Evolutionary conservation across 1,140 invertebrate genomes (phyloP), one percentile per base, ranked within the genome.

Genomic region (Trigoniulus corallinus): DNA sequence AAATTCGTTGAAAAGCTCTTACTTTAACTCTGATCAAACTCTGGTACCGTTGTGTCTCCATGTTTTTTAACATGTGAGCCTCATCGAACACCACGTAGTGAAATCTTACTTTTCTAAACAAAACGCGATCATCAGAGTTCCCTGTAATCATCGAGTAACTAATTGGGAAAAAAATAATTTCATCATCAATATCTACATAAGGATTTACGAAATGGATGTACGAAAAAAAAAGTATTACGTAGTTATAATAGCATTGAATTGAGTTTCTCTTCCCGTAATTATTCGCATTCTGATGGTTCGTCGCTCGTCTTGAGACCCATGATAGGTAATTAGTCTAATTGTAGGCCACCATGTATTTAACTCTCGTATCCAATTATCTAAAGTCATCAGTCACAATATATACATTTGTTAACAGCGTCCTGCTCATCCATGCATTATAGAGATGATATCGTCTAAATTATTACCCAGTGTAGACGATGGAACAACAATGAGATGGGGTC

Each of bases 31-130:
- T 81, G 58, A 92, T 81, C 13, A 97, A 71, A 64, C 85, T 83
- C 58, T 88, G 79, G 61, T 91, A 98, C 59, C 92, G 72, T 53
- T 82, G 76, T 3, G 89, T 89, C 34, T 80, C 79, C 88, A 96
- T 96, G 65, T 96, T 97, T 66, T 97, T 96, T 4, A 97, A 68
- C 88, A 96, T 93, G 60, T 98, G 93, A 0, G 89, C 93, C 66
- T 98, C 93, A 67, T 98, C 93, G 65, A 95, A 95, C 24, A 98
- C 74, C 0, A 93, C 84, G 62, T 95, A 96, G 60, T 93, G 79
- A 61, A 96, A 80, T 18, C 77, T 74, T 46, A 89, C 78, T 27
- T 88, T 81, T 47, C 88, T 81, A 65, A 96, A 95, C 66, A 97
- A 78, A 60, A 81, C 82, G 39, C 84, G 74, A 63, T 97, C 93